Conservation (phyloP, 2,113 vertebrate genomes). For the Alethe diademata region DNA sequence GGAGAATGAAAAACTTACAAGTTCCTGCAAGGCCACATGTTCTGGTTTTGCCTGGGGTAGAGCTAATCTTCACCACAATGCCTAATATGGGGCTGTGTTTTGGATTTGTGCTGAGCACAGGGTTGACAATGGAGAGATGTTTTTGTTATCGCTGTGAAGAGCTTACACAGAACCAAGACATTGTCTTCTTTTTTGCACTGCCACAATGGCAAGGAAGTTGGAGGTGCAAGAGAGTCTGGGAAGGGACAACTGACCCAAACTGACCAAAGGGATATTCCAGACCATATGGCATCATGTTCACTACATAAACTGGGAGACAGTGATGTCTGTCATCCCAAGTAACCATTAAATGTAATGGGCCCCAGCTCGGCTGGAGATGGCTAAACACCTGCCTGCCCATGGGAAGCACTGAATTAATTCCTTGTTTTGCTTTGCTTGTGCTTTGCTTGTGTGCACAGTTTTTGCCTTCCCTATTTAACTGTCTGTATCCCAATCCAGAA, state of each 20-base stretch:
- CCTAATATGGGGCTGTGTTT: background rate
- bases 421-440: background rate
- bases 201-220: too few relatives aligned
- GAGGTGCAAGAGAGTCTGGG: fast-evolving
- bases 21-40: background rate
- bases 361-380: background rate
- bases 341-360: background rate
- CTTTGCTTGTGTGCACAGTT: background rate
- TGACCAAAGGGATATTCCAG: background rate
- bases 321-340: background rate
- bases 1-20: background rate
- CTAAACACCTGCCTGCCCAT: background rate
- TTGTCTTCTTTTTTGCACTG: background rate
- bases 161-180: background rate
- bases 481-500: background rate
- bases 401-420: background rate
- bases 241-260: background rate
- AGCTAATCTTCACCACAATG: background rate
- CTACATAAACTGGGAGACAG: too few relatives aligned
- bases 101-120: background rate
- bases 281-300: background rate
- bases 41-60: background rate
- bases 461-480: background rate
- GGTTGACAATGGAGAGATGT: fast-evolving
- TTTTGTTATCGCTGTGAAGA: background rate